Evolutionary conservation across 2,888 invertebrate species (phyloP), one percentile per base, ranked within the genome.

Genomic region (Drosophila lacicola): DNA sequence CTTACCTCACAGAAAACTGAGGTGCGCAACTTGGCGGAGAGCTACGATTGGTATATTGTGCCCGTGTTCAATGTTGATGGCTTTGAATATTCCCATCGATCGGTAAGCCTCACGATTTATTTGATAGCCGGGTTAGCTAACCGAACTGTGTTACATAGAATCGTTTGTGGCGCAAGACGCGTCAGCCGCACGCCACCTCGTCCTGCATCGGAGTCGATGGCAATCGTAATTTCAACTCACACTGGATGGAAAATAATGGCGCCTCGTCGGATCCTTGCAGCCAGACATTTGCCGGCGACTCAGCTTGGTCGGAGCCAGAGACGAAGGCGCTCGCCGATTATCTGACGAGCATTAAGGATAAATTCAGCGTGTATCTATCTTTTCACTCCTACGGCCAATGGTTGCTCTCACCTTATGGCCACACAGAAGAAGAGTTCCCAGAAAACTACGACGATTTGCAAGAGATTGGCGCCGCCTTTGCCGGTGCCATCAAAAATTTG

Each of bases 61-160:
- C 96, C 96, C 0, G 94, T 95, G 0, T 92, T 94, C 2, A 96
- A 96, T 90, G 96, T 96, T 36, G 96, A 96, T 92, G 96, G 96
- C n/a, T 96, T 95, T 88, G 94, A 88, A 2, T 95, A 94, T 82
- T 94, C 95, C 0, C 95, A 95, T 80, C 93, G 93, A 2, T 92
- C 89, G 68, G 95, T 96, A 92, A 93, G 94, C 92, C n/a, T 17
- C 17, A 17, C 17, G 17, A 1, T 6, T n/a, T 9, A 1, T 13
- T 5, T 39, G 1, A 3, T n/a, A 4, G 3, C 4, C 0, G 6
- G 25, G 29, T n/a, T 10, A 11, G 1, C 8, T 37, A 10, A 45
- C 14, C 11, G 2, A 11, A 0, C 1, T 34, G 8, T 39, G 9
- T n/a, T n/a, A n/a, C n/a, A 10, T 10, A 95, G 95, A 92, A 94